These are phyloP conservation scores for Plutomurus gul DNA, from an alignment of 1,140 invertebrate species.

Conservation along the genomic window DNA sequence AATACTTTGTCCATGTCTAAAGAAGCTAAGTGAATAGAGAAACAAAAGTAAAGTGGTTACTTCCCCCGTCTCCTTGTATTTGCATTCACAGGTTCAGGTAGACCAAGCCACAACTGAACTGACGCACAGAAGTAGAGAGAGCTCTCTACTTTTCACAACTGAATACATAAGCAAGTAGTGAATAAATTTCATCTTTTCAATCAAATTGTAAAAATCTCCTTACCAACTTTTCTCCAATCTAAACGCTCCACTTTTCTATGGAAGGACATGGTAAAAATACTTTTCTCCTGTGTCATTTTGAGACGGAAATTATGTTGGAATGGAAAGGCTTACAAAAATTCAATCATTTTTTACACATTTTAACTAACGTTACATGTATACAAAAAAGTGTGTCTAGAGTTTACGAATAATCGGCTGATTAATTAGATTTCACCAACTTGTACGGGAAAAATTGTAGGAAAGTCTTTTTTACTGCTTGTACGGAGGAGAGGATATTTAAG, in stretches of 20 bases:
- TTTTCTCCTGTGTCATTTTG: background rate
- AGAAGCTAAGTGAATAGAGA: slow-evolving; percentile 35
- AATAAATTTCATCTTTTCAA: background rate
- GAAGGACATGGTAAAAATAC: slow-evolving; percentile 1
- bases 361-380: no score
- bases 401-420: no score
- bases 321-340: no score
- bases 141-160: no score
- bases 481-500: no score
- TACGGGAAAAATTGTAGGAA: no score
- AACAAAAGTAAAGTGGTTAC: background rate
- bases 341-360: no score
- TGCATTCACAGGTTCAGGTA: background rate
- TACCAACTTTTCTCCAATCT: slow-evolving; percentile 50
- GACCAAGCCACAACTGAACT: background rate
- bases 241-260: slow-evolving; percentile 40
- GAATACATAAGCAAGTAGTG: no score
- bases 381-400: no score
- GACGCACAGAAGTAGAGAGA: no score
- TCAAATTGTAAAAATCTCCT: background rate
- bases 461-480: no score
- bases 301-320: background rate
- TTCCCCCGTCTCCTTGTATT: background rate
- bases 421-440: no score
- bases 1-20: slow-evolving; percentile 47